Evolutionary conservation across 92 coral and sea anemone genomes (phyloP).

Genomic region (Palythoa grandis): DNA sequence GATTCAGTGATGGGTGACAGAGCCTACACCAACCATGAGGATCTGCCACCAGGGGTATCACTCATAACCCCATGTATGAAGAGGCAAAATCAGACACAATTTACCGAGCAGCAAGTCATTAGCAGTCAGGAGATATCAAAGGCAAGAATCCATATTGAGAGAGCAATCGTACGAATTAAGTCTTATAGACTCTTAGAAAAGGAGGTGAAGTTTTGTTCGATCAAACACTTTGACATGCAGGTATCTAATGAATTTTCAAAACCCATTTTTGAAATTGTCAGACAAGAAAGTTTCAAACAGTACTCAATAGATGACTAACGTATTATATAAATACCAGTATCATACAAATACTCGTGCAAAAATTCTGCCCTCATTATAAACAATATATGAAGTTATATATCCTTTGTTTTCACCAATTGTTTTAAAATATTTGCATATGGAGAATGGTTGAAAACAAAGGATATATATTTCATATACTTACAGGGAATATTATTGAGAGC

Average conservation of each 20-base stretch:
- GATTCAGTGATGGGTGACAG: slow-evolving; percentile 42
- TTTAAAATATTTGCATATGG: slow-evolving; percentile 13
- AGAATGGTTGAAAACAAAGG: slow-evolving; percentile 7
- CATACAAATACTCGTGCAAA: background rate
- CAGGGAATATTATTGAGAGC: slow-evolving; percentile 3
- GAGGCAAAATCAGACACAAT: slow-evolving; percentile 23
- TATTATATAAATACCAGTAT: background rate
- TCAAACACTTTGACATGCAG: background rate
- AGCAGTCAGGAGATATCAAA: slow-evolving; percentile 27
- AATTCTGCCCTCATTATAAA: background rate
- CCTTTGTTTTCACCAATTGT: slow-evolving; percentile 18
- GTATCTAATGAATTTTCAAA: slow-evolving; percentile 7
- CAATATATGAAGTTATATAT: slow-evolving; percentile 1
- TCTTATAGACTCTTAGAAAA: slow-evolving; percentile 29
- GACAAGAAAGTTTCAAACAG: slow-evolving; percentile 25
- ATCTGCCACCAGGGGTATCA: background rate
- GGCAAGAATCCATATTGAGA: slow-evolving; percentile 43
- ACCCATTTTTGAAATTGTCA: slow-evolving; percentile 17
- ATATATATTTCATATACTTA: slow-evolving; percentile 8
- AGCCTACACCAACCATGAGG: slow-evolving; percentile 21
- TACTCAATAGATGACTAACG: slow-evolving; percentile 10
- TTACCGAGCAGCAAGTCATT: slow-evolving; percentile 26
- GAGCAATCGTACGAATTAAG: slow-evolving; percentile 46
- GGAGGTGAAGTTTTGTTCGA: background rate
- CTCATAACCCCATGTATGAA: slow-evolving; percentile 30